Conservation (phyloP, 2,113 vertebrate species). For the Mustelus asterias region DNA sequence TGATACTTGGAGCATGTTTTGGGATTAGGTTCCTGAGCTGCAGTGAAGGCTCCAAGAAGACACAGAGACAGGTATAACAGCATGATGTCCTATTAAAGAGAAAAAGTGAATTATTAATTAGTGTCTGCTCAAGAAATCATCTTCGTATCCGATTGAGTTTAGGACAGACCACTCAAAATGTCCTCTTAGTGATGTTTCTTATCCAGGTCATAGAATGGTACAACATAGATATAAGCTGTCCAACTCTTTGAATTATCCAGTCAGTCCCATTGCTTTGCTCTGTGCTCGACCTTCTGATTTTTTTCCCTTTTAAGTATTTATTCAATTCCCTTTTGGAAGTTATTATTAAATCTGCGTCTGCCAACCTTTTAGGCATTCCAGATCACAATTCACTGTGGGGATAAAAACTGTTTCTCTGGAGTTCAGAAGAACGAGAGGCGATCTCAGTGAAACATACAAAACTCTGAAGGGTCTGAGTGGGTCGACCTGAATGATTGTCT, state of each 20-base stretch:
- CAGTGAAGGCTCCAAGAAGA: slow-evolving; percentile 47
- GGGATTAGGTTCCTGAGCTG: neutral
- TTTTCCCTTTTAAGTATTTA: neutral
- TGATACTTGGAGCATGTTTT: slow-evolving; percentile 48
- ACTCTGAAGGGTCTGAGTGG: no score
- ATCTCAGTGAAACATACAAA: no score
- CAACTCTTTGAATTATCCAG: neutral
- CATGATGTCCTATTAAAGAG: slow-evolving; percentile 44
- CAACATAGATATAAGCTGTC: neutral
- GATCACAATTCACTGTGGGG: neutral
- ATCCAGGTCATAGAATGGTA: neutral
- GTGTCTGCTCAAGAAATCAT: neutral
- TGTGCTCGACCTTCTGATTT: neutral
- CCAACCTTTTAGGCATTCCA: neutral
- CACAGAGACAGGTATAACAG: slow-evolving; percentile 43
- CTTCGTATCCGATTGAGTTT: neutral
- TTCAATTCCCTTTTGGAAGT: neutral
- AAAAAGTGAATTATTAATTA: neutral
- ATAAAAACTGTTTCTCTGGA: neutral
- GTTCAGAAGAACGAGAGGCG: no score
- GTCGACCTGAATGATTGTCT: no score
- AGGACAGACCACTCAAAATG: neutral
- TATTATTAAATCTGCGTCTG: neutral
- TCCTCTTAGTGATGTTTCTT: neutral
- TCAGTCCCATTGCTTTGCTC: neutral